phyloP scores from a whole-genome alignment of 2,113 vertebrate genomes.

The Plectropomus leopardus region DNA sequence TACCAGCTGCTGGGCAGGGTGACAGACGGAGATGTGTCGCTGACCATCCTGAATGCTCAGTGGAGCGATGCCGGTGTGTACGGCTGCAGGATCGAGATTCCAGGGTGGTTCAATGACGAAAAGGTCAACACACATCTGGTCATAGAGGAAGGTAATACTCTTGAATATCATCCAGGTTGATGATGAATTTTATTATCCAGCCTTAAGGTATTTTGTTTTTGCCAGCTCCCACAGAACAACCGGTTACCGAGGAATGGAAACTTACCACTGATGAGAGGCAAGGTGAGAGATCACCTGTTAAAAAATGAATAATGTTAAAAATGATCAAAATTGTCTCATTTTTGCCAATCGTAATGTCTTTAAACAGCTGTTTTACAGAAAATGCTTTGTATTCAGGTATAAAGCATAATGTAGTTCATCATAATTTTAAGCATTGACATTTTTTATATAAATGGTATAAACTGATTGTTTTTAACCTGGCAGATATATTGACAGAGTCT shows the following conservation, averaged over 20 bases:
- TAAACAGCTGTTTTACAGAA: not conserved
- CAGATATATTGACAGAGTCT: slow-evolving; percentile 33
- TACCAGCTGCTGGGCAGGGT: slow-evolving; percentile 79
- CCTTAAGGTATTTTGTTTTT: not conserved
- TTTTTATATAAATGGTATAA: not conserved
- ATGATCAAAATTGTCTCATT: not conserved
- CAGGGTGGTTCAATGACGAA: slow-evolving; percentile 86
- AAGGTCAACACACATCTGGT: slow-evolving; percentile 47
- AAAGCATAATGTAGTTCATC: not conserved
- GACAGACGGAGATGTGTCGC: slow-evolving; percentile 76
- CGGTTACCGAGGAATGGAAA: not conserved
- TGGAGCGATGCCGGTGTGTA: slow-evolving; percentile 83
- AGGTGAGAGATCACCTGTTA: slow-evolving; percentile 24
- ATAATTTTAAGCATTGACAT: no score
- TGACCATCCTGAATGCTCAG: slow-evolving; percentile 78
- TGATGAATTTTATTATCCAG: not conserved
- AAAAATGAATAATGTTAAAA: not conserved
- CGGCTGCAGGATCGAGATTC: slow-evolving; percentile 87
- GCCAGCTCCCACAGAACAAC: slow-evolving; percentile 27
- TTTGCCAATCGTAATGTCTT: not conserved
- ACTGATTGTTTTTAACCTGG: not conserved
- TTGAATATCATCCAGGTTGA: not conserved
- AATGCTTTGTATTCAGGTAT: not conserved
- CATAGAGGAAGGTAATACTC: slow-evolving; percentile 57
- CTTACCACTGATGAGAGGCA: not conserved